phyloP scores from a whole-genome alignment of 2,888 invertebrate species.

The Ectemnius continuus region DNA sequence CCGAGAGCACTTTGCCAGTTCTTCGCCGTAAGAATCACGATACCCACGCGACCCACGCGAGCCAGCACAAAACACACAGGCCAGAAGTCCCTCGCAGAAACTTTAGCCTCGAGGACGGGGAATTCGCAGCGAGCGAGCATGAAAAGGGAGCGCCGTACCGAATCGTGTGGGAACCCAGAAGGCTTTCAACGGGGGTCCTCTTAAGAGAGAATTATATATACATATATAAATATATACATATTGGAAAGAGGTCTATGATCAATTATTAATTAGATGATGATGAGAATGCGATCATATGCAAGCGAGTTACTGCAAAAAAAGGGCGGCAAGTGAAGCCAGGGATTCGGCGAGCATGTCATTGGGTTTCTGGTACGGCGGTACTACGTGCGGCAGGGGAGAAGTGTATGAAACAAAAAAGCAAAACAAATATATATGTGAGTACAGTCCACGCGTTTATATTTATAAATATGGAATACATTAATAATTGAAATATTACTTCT shows the following conservation, averaged over 20 bases:
- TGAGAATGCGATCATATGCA: conserved; percentile 41
- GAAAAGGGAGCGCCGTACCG: neutral
- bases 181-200: conserved; percentile 42
- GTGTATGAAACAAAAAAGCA: conserved; percentile 48
- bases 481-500: conserved; percentile 71
- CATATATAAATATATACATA: conserved; percentile 59
- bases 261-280: conserved; percentile 67
- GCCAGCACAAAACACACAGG: too few species aligned
- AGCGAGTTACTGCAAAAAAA: conserved; percentile 25
- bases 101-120: too few species aligned
- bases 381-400: conserved; percentile 27
- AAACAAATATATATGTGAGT: conserved; percentile 65
- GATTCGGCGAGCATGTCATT: conserved; percentile 18
- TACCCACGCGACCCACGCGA: too few species aligned
- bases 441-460: conserved; percentile 75
- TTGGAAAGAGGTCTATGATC: conserved; percentile 68
- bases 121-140: neutral
- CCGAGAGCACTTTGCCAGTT: too few species aligned
- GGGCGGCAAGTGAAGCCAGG: neutral
- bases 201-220: conserved; percentile 51
- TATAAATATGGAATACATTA: conserved; percentile 70
- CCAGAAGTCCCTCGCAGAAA: neutral
- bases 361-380: conserved; percentile 7
- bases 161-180: conserved; percentile 27
- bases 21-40: too few species aligned